Percentiles rank a stretch among this genome's conserved stretches.
phyloP scores from a whole-genome alignment of 2,113 vertebrate species.

The Capra hircus region DNA sequence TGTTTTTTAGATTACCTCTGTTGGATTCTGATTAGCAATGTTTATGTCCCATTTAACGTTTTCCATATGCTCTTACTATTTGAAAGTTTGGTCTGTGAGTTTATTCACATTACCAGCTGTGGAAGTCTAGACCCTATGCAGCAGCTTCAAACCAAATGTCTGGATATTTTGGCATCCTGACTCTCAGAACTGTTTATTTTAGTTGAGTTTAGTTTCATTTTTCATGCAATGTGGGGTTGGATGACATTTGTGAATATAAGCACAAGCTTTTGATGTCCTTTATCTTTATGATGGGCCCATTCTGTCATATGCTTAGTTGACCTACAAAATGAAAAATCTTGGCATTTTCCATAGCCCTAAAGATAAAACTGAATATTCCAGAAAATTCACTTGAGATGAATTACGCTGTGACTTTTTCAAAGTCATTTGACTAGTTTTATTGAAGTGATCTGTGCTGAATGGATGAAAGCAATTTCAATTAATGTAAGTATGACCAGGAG shows the following conservation, averaged over 20 bases:
- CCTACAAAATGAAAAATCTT: conserved; percentile 5
- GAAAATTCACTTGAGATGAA: conserved; percentile 2
- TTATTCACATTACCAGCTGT: conserved; percentile 62
- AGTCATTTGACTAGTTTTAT: background rate
- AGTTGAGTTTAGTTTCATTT: conserved; percentile 19
- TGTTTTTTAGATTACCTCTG: conserved; percentile 45
- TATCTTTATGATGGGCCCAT: background rate
- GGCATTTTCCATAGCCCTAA: background rate
- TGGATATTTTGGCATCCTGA: conserved; percentile 16
- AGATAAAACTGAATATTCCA: conserved; percentile 7
- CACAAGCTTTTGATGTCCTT: background rate
- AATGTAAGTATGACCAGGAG: background rate
- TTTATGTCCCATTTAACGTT: conserved; percentile 66
- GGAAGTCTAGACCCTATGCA: conserved; percentile 36
- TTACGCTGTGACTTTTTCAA: background rate
- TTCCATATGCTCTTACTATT: conserved; percentile 55
- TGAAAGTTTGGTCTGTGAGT: conserved; percentile 24
- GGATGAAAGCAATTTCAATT: background rate
- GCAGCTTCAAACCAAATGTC: conserved; percentile 55
- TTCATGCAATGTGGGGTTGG: background rate
- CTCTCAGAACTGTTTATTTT: conserved; percentile 38
- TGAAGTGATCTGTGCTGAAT: background rate
- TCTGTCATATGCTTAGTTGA: background rate
- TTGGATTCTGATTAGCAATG: conserved; percentile 46
- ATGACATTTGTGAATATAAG: conserved; percentile 14